Base-by-base conservation (phyloP, 2,113 vertebrate species). In the Ariopsis seemanni region DNA sequence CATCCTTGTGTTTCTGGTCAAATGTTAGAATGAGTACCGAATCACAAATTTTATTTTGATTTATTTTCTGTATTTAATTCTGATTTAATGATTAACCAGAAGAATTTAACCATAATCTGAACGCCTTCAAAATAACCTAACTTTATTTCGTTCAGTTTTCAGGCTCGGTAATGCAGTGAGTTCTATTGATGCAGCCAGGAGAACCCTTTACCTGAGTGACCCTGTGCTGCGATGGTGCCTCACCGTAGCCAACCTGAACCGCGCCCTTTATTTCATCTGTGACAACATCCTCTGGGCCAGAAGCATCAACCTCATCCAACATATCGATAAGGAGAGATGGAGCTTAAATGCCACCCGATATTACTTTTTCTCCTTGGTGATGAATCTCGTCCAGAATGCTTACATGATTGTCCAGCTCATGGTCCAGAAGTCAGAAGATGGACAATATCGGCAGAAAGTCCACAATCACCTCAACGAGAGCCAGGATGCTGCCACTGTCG, bases 91-190 rank as follows among this genome's bases (percentile, higher is more conserved):
- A 53, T 9, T 53, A 8, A 53, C 52, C 52, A 53, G 52, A 53
- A 10, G 52, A 53, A 53, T 10, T 53, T 53, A 53, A 9, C 52
- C 5, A 7, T 6, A 53, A 53, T 34, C 34, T 1, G 34, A 42
- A 42, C 42, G 42, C 42, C 7, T 53, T 53, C 52, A 53, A 53
- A 53, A 53, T 53, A 9, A 53, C 7, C 9, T 53, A 7, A 53
- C 52, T 53, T 42, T 42, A 63, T 88, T 15, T 88, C 95, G 88
- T 93, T 92, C 95, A 99, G 98, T 98, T 95, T 94, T 99, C 92
- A 94, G 97, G 52, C 95, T 99, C 77, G 98, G 97, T 84, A 99
- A 97, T 52, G 91, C 94, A 82, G 89, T 97, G 9, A 97, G 96
- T 0, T 96, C 97, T 62, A 74, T 99, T 42, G 95, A 97, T 85